A percentile compares a stretch with the other conserved stretches of the same genome.
Conservation (phyloP, 2,113 vertebrate species). For the Pavo muticus region DNA sequence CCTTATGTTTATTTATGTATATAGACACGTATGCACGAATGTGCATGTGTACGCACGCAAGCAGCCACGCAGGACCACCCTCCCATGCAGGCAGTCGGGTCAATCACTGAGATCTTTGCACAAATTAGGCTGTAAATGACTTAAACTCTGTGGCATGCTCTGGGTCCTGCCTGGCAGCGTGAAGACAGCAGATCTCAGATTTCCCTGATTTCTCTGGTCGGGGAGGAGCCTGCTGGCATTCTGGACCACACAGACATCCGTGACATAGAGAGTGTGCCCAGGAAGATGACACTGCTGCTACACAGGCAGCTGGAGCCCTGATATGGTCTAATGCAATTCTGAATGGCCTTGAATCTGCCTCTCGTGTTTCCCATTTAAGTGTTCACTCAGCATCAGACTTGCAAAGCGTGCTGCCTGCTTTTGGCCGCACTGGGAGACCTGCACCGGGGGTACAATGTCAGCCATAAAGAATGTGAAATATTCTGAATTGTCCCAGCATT, state of each 20-base stretch:
- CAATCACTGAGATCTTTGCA: not conserved
- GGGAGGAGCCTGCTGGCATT: not conserved
- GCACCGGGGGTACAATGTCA: no score
- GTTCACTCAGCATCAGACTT: not conserved
- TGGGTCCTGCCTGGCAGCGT: not conserved
- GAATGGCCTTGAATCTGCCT: not conserved
- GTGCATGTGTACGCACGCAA: not conserved
- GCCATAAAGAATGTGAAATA: not conserved
- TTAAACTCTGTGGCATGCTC: accelerated
- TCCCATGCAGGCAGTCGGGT: not conserved
- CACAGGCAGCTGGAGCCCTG: not conserved
- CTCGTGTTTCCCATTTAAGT: not conserved
- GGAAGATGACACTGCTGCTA: not conserved
- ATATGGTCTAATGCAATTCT: not conserved
- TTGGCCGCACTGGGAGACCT: not conserved
- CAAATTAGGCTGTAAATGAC: not conserved
- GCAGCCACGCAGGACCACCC: not conserved
- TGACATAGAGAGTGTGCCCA: not conserved
- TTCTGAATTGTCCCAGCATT: not conserved
- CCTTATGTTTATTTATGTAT: accelerated
- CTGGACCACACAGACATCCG: not conserved
- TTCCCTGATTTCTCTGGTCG: not conserved
- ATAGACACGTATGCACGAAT: no score
- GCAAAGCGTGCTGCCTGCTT: not conserved
- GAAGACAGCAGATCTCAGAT: not conserved